phyloP scores from a whole-genome alignment of 2,888 invertebrate genomes.

The Eilema caniola region DNA sequence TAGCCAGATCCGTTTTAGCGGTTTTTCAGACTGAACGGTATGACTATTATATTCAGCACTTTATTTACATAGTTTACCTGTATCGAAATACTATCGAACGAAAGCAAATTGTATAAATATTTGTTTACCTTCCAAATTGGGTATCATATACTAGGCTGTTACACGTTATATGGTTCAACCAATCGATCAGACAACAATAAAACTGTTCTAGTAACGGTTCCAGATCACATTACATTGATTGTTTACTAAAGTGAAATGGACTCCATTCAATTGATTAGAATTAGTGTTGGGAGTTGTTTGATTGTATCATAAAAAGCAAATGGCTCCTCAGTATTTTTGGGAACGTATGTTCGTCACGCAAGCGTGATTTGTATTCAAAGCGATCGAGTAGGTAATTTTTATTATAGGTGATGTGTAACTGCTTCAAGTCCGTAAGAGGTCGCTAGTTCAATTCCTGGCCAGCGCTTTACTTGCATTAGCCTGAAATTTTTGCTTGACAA shows the following conservation, averaged over 20 bases:
- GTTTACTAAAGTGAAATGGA: neutral
- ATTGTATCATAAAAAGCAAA: conserved; percentile 15
- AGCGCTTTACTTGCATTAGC: neutral
- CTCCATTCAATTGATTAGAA: conserved; percentile 13
- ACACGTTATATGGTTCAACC: neutral
- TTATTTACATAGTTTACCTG: no score
- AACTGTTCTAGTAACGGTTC: neutral
- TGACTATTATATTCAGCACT: no score
- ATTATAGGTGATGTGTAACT: neutral
- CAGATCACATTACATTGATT: neutral
- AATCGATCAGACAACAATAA: conserved; percentile 3
- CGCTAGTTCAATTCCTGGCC: no score
- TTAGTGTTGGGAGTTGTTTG: conserved; percentile 15
- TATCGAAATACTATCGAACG: no score
- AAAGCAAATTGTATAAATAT: neutral
- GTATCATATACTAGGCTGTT: neutral
- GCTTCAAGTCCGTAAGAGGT: neutral
- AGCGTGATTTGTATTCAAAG: conserved; percentile 9
- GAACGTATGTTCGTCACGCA: conserved; percentile 26
- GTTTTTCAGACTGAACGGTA: no score
- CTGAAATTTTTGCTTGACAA: neutral
- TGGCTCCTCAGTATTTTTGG: neutral
- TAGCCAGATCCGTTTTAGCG: no score
- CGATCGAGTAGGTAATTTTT: neutral
- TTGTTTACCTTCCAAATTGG: neutral